Base-by-base conservation (phyloP, 2,888 invertebrate genomes). In the Lithophane semibrunnea region DNA sequence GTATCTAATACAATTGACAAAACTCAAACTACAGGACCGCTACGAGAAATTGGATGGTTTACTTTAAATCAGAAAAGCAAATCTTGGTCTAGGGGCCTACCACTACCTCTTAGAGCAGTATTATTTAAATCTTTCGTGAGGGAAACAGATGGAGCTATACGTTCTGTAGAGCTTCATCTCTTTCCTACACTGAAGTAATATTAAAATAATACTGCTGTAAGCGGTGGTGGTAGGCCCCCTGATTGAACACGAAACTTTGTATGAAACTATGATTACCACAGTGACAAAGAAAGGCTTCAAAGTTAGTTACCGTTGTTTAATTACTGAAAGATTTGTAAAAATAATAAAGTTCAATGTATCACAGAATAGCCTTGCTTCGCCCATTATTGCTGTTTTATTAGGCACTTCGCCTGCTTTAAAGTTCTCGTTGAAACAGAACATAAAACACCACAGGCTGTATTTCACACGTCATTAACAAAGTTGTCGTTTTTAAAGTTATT, bases 371-470 rank as follows among this genome's bases (percentile, higher is more conserved):
- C 67, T 64, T 42, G n/a, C 37, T 72, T 72, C 60, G 64, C 67
- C 64, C 61, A 65, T 85, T 79, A 86, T 79, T 77, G 61, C 71
- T 56, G 49, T 78, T 87, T 82, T 77, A 84, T 82, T 77, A 71
- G 73, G 72, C 68, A 82, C 79, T 86, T 82, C 10, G 44, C 24
- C 56, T 29, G 73, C 63, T 69, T 81, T 76, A 72, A 84, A 82
- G 79, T 73, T 72, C 76, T 82, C 75, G 72, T 85, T 77, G 65
- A 74, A 88, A 85, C 52, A 79, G 63, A 75, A 81, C 87, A 79
- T 88, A 88, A 91, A 91, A 88, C 86, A 88, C 79, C 80, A 73
- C 89, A 85, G 87, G 89, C 90, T 89, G 86, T 87, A 92, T 91
- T 91, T 91, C 84, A 84, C 88, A 88, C 89, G 85, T 88, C 87